A percentile compares a stretch with the other conserved stretches of the same genome.
phyloP scores from a whole-genome alignment of 2,888 invertebrate species.

The Diadegma fenestrale region DNA sequence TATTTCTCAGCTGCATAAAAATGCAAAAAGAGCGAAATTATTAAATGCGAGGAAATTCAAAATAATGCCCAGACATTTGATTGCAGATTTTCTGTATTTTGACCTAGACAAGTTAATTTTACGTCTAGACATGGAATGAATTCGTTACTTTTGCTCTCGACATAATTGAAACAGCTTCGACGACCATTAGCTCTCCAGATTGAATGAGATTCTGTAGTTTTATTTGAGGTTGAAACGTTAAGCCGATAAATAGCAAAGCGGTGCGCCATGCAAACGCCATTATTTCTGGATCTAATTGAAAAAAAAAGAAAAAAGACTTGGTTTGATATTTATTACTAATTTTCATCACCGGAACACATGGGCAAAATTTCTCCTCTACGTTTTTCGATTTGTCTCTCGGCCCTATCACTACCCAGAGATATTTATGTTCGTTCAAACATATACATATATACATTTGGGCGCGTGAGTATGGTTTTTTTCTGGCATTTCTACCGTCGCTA shows the following conservation, averaged over 20 bases:
- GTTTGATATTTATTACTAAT: background rate
- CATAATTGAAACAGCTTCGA: background rate
- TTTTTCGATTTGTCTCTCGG: slow-evolving; percentile 18
- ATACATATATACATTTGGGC: background rate
- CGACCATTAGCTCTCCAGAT: background rate
- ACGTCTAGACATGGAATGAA: background rate
- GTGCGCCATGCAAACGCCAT: background rate
- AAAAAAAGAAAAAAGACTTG: background rate
- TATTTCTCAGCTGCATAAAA: too few relatives aligned
- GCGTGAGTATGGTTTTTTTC: background rate
- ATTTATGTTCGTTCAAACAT: slow-evolving; percentile 17
- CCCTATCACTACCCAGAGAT: slow-evolving; percentile 25
- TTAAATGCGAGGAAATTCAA: too few relatives aligned
- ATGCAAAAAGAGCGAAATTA: too few relatives aligned
- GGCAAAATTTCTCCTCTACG: background rate
- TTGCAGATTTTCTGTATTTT: background rate
- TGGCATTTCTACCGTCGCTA: background rate
- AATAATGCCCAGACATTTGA: background rate
- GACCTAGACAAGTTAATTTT: background rate
- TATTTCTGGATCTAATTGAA: slow-evolving; percentile 1
- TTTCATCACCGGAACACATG: background rate
- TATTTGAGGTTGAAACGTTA: background rate
- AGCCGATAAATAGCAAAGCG: background rate
- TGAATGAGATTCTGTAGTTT: background rate
- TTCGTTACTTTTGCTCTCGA: background rate